Conservation (phyloP, 1,140 invertebrate genomes). For the Cyclargus thomasi region DNA sequence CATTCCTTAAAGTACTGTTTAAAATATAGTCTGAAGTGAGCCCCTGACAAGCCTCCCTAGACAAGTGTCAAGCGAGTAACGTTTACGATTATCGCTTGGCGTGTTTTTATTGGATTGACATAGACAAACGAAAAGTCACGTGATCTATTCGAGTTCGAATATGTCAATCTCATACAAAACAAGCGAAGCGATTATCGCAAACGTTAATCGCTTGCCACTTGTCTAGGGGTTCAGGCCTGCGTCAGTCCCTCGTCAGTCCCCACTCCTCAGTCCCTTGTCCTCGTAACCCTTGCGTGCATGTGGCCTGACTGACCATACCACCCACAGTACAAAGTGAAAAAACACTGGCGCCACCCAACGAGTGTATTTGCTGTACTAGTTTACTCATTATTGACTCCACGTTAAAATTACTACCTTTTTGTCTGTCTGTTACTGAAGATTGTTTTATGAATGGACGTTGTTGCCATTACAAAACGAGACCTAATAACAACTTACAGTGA, state of each 20-base stretch:
- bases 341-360: conserved; percentile 2
- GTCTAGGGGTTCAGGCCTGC: not conserved
- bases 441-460: not conserved
- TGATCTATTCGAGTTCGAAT: no score
- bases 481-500: no score
- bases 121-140: no score
- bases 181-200: no score
- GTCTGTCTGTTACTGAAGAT: not conserved
- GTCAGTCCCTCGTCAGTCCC: not conserved
- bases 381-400: not conserved
- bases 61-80: no score
- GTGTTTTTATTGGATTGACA: no score
- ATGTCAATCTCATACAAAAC: no score
- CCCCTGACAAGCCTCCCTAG: not conserved
- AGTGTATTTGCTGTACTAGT: not conserved
- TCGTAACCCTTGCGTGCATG: not conserved
- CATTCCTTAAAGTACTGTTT: not conserved
- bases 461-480: not conserved
- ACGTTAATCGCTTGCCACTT: no score
- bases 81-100: no score
- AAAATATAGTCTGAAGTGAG: not conserved
- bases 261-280: not conserved
- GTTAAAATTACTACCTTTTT: not conserved
- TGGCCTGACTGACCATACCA: not conserved
- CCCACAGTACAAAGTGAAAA: conserved; percentile 4